A percentile compares a stretch with the other conserved stretches of the same genome.
These are phyloP conservation scores for Hetaerina americana DNA, from an alignment of 1,140 invertebrate genomes.

Conservation along the genomic window DNA sequence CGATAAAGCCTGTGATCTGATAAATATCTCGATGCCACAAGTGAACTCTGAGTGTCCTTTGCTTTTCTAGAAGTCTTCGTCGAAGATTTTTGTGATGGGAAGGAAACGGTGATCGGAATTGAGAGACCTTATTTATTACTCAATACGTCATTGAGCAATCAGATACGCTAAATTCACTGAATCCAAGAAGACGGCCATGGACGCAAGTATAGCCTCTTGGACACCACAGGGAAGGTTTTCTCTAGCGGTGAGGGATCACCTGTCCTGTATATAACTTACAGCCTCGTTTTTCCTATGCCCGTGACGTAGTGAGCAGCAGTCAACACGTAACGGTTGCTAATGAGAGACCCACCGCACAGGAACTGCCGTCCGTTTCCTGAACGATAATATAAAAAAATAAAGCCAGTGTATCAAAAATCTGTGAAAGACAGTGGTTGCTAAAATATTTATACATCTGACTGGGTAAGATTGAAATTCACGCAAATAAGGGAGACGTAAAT, in stretches of 20 bases:
- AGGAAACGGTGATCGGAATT: no score
- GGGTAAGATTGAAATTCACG: no score
- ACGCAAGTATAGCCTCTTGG: background rate
- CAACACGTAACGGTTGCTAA: slow-evolving; percentile 45
- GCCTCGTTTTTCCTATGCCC: background rate
- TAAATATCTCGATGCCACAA: no score
- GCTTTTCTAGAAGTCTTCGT: no score
- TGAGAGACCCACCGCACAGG: slow-evolving; percentile 46
- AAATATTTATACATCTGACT: background rate
- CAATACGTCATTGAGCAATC: background rate
- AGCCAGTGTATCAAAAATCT: background rate
- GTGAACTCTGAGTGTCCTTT: no score
- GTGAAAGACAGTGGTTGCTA: background rate
- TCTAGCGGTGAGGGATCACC: background rate
- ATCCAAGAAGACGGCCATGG: background rate
- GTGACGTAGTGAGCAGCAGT: slow-evolving; percentile 54
- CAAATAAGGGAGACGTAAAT: no score
- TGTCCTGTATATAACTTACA: background rate
- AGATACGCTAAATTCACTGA: background rate
- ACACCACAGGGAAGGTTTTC: background rate
- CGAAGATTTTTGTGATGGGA: no score
- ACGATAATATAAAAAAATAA: background rate
- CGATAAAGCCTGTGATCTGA: no score
- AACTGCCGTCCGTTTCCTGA: slow-evolving; percentile 17
- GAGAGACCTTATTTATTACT: no score